Base-by-base conservation (phyloP, 2,888 invertebrate species). In the Caenorhabditis wallacei region DNA sequence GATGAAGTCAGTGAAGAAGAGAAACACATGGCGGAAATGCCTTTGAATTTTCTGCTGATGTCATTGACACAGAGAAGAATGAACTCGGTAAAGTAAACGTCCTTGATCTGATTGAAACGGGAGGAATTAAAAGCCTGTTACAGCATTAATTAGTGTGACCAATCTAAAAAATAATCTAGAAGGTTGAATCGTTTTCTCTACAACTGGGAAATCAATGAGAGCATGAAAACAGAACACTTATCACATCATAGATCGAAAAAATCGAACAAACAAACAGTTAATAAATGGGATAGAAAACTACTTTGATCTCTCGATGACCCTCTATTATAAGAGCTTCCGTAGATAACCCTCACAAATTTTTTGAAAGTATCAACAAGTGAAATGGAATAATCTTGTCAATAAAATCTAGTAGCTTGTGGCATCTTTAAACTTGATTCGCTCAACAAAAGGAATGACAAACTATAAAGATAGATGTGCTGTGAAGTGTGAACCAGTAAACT, bases 211-310 rank as follows among this genome's bases (percentile, higher is more conserved):
- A 59, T 35, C n/a, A 37, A 64, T 56, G 10, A 63, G 51, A 53
- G 43, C 66, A 66, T 40, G n/a, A 68, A 51, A 68, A 75, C 75
- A 68, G 48, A 48, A 68, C 66, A 74, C 74, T 74, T 74, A 57
- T 64, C 54, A 57, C 30, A 30, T 40, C 11, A 48, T 48, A n/a
- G n/a, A 18, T n/a, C 11, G 13, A 11, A 24, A 16, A 48, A 26
- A 10, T 24, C 51, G 30, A 72, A 26, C 16, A n/a, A 63, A 26
- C 40, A n/a, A 72, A 24, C 20, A 48, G 26, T 40, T 40, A 57
- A 66, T 40, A 54, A 56, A 51, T 40, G 40, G 54, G 35, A 51
- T 46, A 8, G 40, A 61, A 18, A 30, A 35, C 40, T 46, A 30
- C 26, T 20, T 0, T n/a, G 51, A 48, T 26, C 37, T 30, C 22